These are phyloP conservation scores for Romanogobio albipinnatus DNA, from an alignment of 2,113 vertebrate species.

Conservation along the genomic window DNA sequence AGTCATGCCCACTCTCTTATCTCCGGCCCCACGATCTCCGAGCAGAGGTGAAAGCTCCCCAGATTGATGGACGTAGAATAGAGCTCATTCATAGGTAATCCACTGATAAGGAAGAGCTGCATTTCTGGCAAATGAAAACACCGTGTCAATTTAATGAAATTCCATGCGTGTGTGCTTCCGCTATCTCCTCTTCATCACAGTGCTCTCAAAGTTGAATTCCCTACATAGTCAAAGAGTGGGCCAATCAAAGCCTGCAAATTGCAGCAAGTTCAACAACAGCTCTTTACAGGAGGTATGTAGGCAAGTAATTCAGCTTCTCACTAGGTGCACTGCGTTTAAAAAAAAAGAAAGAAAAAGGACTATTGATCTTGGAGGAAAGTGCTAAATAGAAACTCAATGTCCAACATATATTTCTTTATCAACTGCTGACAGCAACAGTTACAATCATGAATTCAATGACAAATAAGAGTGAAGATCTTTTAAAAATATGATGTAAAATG, in stretches of 20 bases:
- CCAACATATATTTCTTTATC: neutral
- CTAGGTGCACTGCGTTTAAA: neutral
- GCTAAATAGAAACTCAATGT: constrained; percentile 18
- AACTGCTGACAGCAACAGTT: neutral
- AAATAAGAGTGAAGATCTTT: neutral
- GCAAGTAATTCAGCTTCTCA: constrained; percentile 39
- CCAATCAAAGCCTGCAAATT: constrained; percentile 45
- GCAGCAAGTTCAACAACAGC: constrained; percentile 43
- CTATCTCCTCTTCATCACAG: constrained; percentile 55
- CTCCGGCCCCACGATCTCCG: constrained; percentile 12
- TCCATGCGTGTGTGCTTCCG: constrained; percentile 29
- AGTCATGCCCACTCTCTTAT: constrained; percentile 49
- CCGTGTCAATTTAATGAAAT: constrained; percentile 58
- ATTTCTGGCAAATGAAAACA: constrained; percentile 57
- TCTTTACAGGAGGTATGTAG: constrained; percentile 31
- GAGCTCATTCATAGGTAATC: constrained; percentile 46
- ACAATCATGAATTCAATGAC: neutral
- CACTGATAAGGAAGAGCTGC: constrained; percentile 55
- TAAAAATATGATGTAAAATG: neutral
- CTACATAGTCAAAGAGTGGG: constrained; percentile 35
- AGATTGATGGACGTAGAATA: constrained; percentile 52
- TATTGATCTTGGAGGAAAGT: constrained; percentile 17
- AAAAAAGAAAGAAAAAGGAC: neutral
- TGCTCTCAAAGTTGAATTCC: constrained; percentile 45
- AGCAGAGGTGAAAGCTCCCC: constrained; percentile 46